A percentile compares a stretch with the other conserved stretches of the same genome.
Conservation (phyloP, 1,140 invertebrate genomes). For the Leptonema lineaticorne region DNA sequence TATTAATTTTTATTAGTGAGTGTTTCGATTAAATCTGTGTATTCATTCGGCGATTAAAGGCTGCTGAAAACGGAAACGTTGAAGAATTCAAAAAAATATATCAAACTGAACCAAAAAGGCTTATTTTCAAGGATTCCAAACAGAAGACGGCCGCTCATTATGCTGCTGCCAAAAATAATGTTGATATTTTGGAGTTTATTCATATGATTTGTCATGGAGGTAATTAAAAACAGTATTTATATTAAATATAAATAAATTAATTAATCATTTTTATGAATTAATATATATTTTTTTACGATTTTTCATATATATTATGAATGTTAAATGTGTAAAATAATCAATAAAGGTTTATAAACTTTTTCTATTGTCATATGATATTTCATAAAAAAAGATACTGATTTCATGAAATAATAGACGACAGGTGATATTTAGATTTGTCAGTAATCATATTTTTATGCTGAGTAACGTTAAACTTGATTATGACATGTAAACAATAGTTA, state of each 20-base stretch:
- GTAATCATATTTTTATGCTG: too few species aligned
- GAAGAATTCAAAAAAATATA: conserved; percentile 75
- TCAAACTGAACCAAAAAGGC: conserved; percentile 65
- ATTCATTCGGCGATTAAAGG: conserved; percentile 55
- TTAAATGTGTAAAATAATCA: too few species aligned
- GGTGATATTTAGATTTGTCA: too few species aligned
- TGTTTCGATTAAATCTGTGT: background rate
- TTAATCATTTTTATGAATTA: too few species aligned
- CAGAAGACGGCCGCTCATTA: conserved; percentile 76
- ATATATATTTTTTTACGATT: too few species aligned
- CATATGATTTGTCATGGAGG: conserved; percentile 1
- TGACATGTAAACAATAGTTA: too few species aligned
- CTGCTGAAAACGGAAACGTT: conserved; percentile 77
- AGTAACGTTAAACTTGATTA: too few species aligned
- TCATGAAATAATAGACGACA: too few species aligned
- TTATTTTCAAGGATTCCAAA: conserved; percentile 67
- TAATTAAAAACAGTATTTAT: background rate
- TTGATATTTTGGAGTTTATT: background rate
- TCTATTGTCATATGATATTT: too few species aligned
- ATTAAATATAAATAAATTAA: background rate
- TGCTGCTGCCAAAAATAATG: conserved; percentile 68
- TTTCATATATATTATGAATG: too few species aligned
- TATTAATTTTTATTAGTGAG: background rate
- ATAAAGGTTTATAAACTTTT: too few species aligned
- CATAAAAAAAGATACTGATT: too few species aligned